Percentiles rank a stretch among this genome's conserved stretches.
Conservation (phyloP, 2,113 vertebrate genomes). For the Phocoena phocoena region DNA sequence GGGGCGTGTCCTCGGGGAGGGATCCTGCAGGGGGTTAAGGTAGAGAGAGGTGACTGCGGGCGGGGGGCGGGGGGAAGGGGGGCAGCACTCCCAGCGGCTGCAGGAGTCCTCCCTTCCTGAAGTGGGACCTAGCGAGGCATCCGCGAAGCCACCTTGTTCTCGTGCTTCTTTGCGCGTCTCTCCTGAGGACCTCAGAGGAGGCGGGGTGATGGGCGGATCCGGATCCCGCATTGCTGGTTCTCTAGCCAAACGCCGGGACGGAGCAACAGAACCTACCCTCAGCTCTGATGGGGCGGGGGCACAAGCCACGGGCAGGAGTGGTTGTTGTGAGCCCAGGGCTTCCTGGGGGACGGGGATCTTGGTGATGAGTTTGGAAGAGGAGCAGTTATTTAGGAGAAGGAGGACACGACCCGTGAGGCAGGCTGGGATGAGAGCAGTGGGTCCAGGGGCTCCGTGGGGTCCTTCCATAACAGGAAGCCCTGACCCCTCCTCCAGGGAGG, state of each 20-base stretch:
- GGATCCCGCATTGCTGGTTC: too few species aligned
- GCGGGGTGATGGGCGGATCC: neutral
- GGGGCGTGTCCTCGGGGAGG: fast-evolving
- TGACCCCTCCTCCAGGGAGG: neutral
- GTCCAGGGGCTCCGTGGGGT: neutral
- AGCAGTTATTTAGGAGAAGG: neutral
- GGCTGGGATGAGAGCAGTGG: neutral
- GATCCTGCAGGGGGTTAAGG: neutral
- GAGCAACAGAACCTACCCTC: fast-evolving
- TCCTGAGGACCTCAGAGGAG: neutral
- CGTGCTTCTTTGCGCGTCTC: neutral
- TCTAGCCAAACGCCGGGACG: neutral
- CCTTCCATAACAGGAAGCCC: neutral
- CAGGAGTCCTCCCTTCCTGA: neutral
- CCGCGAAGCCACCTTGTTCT: neutral
- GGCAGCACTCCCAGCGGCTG: too few species aligned
- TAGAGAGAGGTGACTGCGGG: neutral
- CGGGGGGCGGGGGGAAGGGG: neutral
- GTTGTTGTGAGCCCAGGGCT: neutral
- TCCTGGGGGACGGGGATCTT: fast-evolving
- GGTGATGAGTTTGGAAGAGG: neutral
- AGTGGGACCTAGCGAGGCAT: too few species aligned
- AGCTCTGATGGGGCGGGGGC: fast-evolving
- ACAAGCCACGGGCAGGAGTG: neutral
- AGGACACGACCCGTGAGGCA: neutral